phyloP scores from a whole-genome alignment of 1,140 invertebrate species.

The Halesus radiatus region DNA sequence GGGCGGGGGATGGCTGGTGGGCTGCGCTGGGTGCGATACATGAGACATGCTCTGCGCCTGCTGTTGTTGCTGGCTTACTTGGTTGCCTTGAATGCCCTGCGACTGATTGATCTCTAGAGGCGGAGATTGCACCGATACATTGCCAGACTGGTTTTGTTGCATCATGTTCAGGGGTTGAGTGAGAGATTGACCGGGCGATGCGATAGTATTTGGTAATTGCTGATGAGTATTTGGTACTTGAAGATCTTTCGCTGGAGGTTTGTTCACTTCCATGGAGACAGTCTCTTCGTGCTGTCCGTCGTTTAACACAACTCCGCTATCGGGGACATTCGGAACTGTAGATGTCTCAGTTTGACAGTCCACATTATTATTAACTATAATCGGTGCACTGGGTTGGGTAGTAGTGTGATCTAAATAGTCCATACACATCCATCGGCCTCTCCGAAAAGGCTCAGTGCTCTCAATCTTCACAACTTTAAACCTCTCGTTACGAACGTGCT shows the following conservation, averaged over 20 bases:
- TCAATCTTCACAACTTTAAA: constrained; percentile 98
- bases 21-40: constrained; percentile 63
- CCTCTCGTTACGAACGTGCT: constrained; percentile 83
- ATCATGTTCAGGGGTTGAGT: constrained; percentile 68
- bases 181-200: constrained; percentile 68
- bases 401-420: constrained; percentile 92
- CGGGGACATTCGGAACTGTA: constrained; percentile 64
- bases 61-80: constrained; percentile 61
- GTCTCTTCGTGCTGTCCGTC: constrained; percentile 69
- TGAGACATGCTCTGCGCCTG: constrained; percentile 70
- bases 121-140: constrained; percentile 67
- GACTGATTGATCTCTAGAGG: constrained; percentile 67
- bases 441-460: constrained; percentile 92
- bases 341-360: constrained; percentile 62
- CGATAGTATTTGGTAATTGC: constrained; percentile 67
- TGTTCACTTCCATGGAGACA: constrained; percentile 61
- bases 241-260: constrained; percentile 63
- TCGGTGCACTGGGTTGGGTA: constrained; percentile 70
- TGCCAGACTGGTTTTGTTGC: constrained; percentile 65
- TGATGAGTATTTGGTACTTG: constrained; percentile 65
- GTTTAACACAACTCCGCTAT: constrained; percentile 68
- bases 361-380: constrained; percentile 67
- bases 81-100: constrained; percentile 62
- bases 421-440: constrained; percentile 95
- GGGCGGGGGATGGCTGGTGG: constrained; percentile 62